Base-by-base conservation (phyloP, 2,888 invertebrate genomes). In the Caenorhabditis panamensis region DNA sequence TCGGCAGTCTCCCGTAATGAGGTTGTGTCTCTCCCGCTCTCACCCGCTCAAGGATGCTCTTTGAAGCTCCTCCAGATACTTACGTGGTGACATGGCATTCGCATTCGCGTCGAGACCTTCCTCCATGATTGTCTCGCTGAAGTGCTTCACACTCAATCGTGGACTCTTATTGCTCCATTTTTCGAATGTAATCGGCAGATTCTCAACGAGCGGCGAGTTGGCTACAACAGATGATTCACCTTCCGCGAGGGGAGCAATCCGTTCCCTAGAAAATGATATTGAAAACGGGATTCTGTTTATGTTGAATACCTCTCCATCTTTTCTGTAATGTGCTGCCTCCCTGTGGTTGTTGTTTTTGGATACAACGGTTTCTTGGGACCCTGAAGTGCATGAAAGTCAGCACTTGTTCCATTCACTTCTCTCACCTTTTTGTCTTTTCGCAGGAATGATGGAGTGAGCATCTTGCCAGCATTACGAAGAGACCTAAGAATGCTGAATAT, bases 161-260 rank as follows among this genome's bases (percentile, higher is more conserved):
- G 79, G 79, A 41, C 79, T 79, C 56, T 79, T 86, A 56, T 68
- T 69, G 71, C 68, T 79, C 80, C 84, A 83, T 58, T 83, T 81
- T 59, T 84, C 87, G 71, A 87, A 88, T 28, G 83, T 77, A 31
- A 83, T 82, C 49, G 89, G 89, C 20, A 86, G 82, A 61, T 86
- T 71, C 69, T 89, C 89, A 54, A 89, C 88, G 47, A 85, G 79
- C 24, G 89, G 89, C 64, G 88, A 88, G 78, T 89, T 87, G 22
- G 84, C 89, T 1, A 89, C 88, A 0, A 86, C 86, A 0, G 86
- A 79, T 5, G 87, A 86, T 68, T 89, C 89, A 53, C 78, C 80
- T 56, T 87, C 87, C 8, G 89, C 89, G 59, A 89, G 67, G 3
- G 89, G 89, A 8, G 89, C 89, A 56, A 62, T 77, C 5, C 47